Base-by-base conservation (phyloP, 2,797 vertebrate species). In the Acropternis orthonyx region DNA sequence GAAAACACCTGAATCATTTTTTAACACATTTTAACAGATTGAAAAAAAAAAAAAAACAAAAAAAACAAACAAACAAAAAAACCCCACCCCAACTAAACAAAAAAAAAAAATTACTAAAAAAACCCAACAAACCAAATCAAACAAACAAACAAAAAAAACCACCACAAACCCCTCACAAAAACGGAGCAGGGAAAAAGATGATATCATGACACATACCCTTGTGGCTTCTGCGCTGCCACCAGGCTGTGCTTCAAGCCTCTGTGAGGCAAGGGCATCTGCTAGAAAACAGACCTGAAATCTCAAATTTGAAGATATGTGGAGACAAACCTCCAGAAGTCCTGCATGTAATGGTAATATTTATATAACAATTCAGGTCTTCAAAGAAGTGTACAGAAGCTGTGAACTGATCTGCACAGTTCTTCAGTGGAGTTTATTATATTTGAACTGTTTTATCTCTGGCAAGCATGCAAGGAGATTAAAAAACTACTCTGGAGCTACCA, bases 361-460 rank as follows among this genome's bases (percentile, higher is more conserved):
- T 67, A 20, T 76, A 88, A 66, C 32, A 74, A 7, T 56, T 82
- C 52, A 48, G 36, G 24, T 51, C 69, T 78, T 77, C 76, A 78
- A 73, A 93, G 74, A 46, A 66, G 55, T 34, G 34, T 34, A 54
- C 62, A 30, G 83, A 92, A 95, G 67, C 80, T 89, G 48, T 22
- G 74, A 92, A 80, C 49, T 62, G 58, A 66, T 93, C 89, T 83
- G 85, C 15, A 0, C 58, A 66, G 55, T 62, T 90, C 69, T 89
- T 90, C 48, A 32, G 63, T 46, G 49, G 63, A 90, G 78, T 93
- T 90, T 73, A 82, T 88, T 89, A 9, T 87, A 63, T 93, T 92
- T 75, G 72, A 91, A 74, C 83, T 56, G 26, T n/a, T 94, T 92
- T 94, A 82, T 95, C 95, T 88, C 59, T 58, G 67, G 89, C 4